Base-by-base conservation (phyloP, 2,113 vertebrate species). In the Elgaria multicarinata region DNA sequence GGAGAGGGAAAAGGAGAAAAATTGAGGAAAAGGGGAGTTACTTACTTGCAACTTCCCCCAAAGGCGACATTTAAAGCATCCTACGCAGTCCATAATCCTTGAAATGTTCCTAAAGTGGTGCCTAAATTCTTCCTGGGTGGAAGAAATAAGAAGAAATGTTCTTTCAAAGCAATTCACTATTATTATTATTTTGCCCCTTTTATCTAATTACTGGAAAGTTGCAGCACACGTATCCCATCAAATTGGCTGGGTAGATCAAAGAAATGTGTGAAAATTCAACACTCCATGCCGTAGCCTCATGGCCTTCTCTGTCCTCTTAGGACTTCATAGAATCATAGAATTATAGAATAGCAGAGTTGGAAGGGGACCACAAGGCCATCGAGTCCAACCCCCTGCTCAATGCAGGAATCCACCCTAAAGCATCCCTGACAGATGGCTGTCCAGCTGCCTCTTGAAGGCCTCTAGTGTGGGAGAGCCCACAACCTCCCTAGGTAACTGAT, bases 31-130 rank as follows among this genome's bases (percentile, higher is more conserved):
- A 3, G 20, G 28, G 36, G n/a, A 31, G 39, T 53, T 66, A 6
- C 95, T 95, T 78, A 98, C 98, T 98, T 99, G 99, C 89, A 99
- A 22, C 95, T 99, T 99, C 71, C 99, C 99, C 98, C 98, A 99
- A 22, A 99, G 97, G 12, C 98, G 97, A 85, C 99, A 99, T 85
- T 99, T 99, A 91, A 98, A 97, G 96, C 98, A 99, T 87, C 98
- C 98, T 33, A 99, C 98, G 1, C 98, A 99, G 93, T 99, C 98
- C 98, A 99, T 99, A 89, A 99, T 99, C 95, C 96, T 98, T 3
- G 99, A 99, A 95, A 99, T 99, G 83, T 99, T 99, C 95, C 97
- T 97, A 62, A 99, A 99, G 89, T 99, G 98, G 12, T 97, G 95
- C 82, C 98, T 96, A 31, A 99, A 97, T 83, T 99, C 98, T 93